Conservation (phyloP, 1,140 invertebrate species). For the Protaetia brevitarsis region DNA sequence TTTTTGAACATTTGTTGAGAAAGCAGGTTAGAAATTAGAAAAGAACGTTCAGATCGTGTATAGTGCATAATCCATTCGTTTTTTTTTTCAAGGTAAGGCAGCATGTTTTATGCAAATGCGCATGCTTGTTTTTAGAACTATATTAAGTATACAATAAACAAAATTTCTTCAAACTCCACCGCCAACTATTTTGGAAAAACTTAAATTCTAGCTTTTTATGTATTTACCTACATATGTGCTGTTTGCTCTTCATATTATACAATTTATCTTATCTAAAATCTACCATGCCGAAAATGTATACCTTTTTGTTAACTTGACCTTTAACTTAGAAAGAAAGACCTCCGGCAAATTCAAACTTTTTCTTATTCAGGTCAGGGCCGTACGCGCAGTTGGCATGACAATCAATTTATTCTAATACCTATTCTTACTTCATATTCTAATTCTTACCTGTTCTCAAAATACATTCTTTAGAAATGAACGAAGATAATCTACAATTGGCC, state of each 20-base stretch:
- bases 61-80: neutral
- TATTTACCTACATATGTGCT: neutral
- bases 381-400: neutral
- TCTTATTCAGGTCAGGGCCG: conserved; percentile 4
- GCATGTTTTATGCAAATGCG: neutral
- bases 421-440: neutral
- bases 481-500: conserved; percentile 63
- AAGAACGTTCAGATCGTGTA: neutral
- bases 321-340: conserved; percentile 7
- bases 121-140: no score
- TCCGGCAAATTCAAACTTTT: conserved; percentile 5
- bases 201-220: no score
- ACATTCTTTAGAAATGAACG: conserved; percentile 63
- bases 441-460: neutral
- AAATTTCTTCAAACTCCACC: no score
- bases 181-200: no score
- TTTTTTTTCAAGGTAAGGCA: neutral
- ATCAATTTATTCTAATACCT: neutral
- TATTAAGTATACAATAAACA: no score
- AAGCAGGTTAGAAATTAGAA: neutral
- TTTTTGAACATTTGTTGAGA: neutral
- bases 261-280: neutral
- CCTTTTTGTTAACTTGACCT: conserved; percentile 11
- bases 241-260: neutral
- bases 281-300: neutral